Base-by-base conservation (phyloP, 2,888 invertebrate species). In the Agriopis aurantiaria region DNA sequence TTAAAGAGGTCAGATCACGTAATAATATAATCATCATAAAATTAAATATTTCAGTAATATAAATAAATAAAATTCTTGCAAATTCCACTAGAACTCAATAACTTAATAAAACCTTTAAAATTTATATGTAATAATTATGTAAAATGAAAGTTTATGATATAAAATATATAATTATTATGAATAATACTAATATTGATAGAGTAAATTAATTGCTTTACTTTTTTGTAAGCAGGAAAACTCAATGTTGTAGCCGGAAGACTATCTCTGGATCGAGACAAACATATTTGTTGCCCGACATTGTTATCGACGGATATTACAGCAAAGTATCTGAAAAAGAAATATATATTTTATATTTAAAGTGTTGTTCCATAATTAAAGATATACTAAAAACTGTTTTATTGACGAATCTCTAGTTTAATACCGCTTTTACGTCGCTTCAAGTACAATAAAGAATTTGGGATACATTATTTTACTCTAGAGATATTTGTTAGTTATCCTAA, bases 201-300 rank as follows among this genome's bases (percentile, higher is more conserved):
- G 12, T 23, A 11, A 6, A 33, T 33, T 12, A 5, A 33, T 53
- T 46, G 49, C 59, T 4, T 48, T 64, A 74, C 70, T 5, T 45
- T 68, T 51, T 23, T n/a, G 10, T 48, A 46, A 72, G 46, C 8
- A 68, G 77, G 10, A 72, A 77, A 11, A 74, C 23, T 52, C 10
- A 84, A 41, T 12, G 72, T 17, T 41, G 78, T 81, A 5, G 77
- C 82, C 52, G 84, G 78, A 14, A 82, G 58, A 14, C 75, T 61
- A 51, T 78, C 73, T 51, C 65, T 72, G 0, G 48, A 65, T 63
- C 83, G 78, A 9, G 77, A 58, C 9, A 72, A 17, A 59, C 80
- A 82, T 0, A 71, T 72, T 9, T 77, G 9, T 55, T 78, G 71
- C 33, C 81, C 83, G 33, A 78, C 53, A 14, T 55, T 63, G 40